Base-by-base conservation (phyloP, 1,140 invertebrate genomes). In the Chlorops oryzae region DNA sequence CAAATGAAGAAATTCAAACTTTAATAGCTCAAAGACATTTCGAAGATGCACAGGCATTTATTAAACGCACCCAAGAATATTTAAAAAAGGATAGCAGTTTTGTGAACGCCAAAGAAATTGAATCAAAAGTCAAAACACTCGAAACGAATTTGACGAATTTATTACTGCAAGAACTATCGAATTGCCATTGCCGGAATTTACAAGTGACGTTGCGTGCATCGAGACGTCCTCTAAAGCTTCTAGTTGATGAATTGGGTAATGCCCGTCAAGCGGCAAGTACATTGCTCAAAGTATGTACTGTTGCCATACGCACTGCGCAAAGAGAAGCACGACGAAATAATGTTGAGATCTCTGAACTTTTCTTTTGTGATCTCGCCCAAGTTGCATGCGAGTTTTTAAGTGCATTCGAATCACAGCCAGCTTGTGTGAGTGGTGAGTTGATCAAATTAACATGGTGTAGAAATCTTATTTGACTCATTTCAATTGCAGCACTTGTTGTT, bases 21-120 rank as follows among this genome's bases (percentile, higher is more conserved):
- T 85, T 86, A 52, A 92, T 98, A 57, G 96, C 95, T n/a, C 92
- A 98, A 72, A 80, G 96, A 59, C 91, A 97, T 68, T 97, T 98
- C 72, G 92, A 97, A 72, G 89, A 94, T 65, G 93, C 96, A 15
- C 89, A 95, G 51, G 81, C 83, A 51, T 75, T 96, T 7, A 83
- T 98, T 44, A 82, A 90, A 56, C 87, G 83, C 74, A 84, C 83
- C 0, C 79, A 79, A 56, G 73, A 79, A 3, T 87, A 79, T 57
- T 62, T 81, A 21, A 63, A 58, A 18, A 69, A 76, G 44, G 59
- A 70, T 35, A 55, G 57, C 44, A 55, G 63, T 27, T 76, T 75
- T 23, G 74, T 76, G 52, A 74, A 75, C 38, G 65, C 65, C 12
- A 63, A 74, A 24, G 68, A 72, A 37, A 74, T 73, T 40, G 72